Evolutionary conservation across 2,113 vertebrate genomes (phyloP).

Genomic region (Phyllostomus discolor): DNA sequence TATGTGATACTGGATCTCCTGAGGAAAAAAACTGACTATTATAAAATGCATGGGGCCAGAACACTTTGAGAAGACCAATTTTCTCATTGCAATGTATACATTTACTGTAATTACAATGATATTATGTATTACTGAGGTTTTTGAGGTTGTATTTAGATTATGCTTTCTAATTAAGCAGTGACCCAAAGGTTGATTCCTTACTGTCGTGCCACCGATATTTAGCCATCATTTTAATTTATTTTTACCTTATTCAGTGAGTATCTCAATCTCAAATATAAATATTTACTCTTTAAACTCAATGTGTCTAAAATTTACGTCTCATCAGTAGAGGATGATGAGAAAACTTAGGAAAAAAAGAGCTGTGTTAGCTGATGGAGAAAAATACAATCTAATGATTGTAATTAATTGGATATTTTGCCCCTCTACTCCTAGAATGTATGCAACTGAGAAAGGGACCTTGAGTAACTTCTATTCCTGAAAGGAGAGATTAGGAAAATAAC

Average conservation of each 20-base stretch:
- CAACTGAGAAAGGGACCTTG: neutral
- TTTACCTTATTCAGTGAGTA: conserved; percentile 16
- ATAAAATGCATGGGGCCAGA: conserved; percentile 89
- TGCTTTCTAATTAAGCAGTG: conserved; percentile 84
- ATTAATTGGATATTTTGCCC: neutral
- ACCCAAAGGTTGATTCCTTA: conserved; percentile 31
- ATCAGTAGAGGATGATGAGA: too few relatives aligned
- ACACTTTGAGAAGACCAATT: conserved; percentile 93
- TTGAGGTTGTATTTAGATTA: conserved; percentile 87
- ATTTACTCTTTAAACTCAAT: conserved; percentile 11
- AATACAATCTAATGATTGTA: neutral
- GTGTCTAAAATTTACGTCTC: conserved; percentile 9
- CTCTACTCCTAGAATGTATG: neutral
- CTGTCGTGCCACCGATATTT: neutral
- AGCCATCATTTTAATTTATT: neutral
- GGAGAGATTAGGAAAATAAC: neutral
- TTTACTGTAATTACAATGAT: conserved; percentile 90
- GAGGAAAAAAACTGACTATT: conserved; percentile 82
- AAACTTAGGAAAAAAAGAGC: neutral
- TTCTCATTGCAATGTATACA: conserved; percentile 91
- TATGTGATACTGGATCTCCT: conserved; percentile 84
- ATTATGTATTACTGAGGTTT: conserved; percentile 87
- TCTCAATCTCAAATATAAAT: conserved; percentile 56
- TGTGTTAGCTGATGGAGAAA: neutral
- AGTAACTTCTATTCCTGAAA: neutral